phyloP scores from a whole-genome alignment of 2,797 vertebrate genomes.

The Gymnopithys bicolor region DNA sequence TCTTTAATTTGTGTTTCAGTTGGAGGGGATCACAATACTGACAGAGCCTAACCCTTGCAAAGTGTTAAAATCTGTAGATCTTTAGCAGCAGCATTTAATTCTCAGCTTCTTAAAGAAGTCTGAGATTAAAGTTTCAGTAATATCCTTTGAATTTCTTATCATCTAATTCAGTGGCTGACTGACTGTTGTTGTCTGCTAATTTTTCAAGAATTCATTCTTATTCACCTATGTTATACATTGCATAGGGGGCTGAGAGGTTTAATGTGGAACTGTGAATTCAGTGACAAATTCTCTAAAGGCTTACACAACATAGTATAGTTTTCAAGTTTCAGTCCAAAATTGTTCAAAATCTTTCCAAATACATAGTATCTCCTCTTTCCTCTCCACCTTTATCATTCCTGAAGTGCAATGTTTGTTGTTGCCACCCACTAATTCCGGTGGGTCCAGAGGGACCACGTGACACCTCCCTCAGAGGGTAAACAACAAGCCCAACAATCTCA shows the following conservation, averaged over 20 bases:
- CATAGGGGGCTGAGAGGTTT: neutral
- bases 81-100: neutral
- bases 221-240: neutral
- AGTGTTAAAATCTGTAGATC: neutral
- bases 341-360: neutral
- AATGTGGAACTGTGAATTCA: neutral
- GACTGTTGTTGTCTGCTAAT: neutral
- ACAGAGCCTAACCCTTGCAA: neutral
- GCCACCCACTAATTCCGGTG: too few species aligned
- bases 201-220: neutral
- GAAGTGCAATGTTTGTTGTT: neutral
- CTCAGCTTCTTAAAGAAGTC: neutral
- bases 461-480: too few species aligned
- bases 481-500: too few species aligned
- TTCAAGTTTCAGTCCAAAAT: neutral
- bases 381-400: neutral
- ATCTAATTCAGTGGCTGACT: neutral
- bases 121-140: neutral
- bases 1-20: neutral
- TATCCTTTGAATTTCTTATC: neutral
- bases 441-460: too few species aligned
- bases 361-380: neutral
- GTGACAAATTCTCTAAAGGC: neutral
- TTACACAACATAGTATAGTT: rapidly evolving
- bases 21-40: neutral